Evolutionary conservation across 2,113 vertebrate species (phyloP).

Genomic region (Anhinga anhinga): DNA sequence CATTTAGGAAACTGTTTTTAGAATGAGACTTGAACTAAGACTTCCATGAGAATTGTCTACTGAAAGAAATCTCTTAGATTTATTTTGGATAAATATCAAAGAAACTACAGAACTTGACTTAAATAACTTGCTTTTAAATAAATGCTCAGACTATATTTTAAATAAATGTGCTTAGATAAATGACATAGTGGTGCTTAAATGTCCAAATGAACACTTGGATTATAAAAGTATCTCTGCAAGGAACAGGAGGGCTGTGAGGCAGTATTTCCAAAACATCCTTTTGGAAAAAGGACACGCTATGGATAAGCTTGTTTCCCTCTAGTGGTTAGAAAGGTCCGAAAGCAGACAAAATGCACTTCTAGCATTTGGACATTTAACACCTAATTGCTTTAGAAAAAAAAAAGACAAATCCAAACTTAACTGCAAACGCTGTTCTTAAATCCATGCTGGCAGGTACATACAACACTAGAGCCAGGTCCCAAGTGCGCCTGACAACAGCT

Average conservation of each 20-base stretch:
- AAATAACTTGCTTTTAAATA: not conserved
- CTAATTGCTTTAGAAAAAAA: not conserved
- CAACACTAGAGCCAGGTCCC: not conserved
- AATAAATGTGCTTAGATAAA: not conserved
- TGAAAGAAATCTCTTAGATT: not conserved
- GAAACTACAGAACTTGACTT: not conserved
- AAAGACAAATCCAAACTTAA: not conserved
- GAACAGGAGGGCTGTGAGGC: not conserved
- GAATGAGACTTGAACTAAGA: not conserved
- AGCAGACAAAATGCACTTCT: not conserved
- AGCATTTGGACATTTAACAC: not conserved
- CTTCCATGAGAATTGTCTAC: not conserved
- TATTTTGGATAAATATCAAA: not conserved
- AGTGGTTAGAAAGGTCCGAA: not conserved
- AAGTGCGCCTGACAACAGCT: not conserved
- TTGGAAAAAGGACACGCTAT: not conserved
- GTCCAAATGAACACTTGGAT: not conserved
- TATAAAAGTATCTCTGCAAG: not conserved
- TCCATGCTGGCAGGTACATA: not conserved
- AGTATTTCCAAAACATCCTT: not conserved
- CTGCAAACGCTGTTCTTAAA: not conserved
- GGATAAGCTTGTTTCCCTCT: not conserved
- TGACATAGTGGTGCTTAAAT: not conserved
- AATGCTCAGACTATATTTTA: not conserved
- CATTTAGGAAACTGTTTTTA: not conserved